These are phyloP conservation scores for Hedychridium roseum DNA, from an alignment of 2,888 invertebrate genomes.

Conservation along the genomic window DNA sequence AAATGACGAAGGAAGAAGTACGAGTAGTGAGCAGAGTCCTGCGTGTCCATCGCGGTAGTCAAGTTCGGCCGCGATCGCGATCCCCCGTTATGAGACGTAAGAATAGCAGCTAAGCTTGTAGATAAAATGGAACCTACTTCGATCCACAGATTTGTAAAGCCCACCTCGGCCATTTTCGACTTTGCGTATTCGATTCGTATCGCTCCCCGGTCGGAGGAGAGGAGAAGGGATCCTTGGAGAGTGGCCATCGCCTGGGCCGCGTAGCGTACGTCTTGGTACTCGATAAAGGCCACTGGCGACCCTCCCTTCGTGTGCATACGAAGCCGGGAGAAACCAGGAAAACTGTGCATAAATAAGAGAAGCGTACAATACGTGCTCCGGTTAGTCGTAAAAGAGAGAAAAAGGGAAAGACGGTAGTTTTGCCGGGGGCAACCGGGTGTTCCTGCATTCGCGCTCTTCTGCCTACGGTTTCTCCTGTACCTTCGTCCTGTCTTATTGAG, in stretches of 20 bases:
- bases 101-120: constrained; percentile 33
- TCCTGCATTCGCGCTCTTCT: too few species aligned
- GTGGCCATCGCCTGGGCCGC: constrained; percentile 92
- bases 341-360: constrained; percentile 78
- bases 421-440: too few species aligned
- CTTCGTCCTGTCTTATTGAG: too few species aligned
- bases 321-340: constrained; percentile 97
- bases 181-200: constrained; percentile 99
- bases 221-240: constrained; percentile 94
- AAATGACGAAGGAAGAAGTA: neutral
- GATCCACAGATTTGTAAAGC: constrained; percentile 64
- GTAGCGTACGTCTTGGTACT: constrained; percentile 92
- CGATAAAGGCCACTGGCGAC: constrained; percentile 97
- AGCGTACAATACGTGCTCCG: constrained; percentile 58
- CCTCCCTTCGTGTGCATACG: constrained; percentile 92
- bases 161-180: constrained; percentile 94
- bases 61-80: neutral
- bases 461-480: too few species aligned
- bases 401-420: constrained; percentile 8
- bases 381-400: constrained; percentile 41
- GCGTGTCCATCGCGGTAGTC: neutral
- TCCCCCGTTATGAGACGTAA: neutral
- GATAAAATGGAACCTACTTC: constrained; percentile 67
- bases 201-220: constrained; percentile 95
- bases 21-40: neutral